Evolutionary conservation across 2,888 invertebrate genomes (phyloP), one percentile per base, ranked within the genome.

Genomic region (Cordylochernes scorpioides): DNA sequence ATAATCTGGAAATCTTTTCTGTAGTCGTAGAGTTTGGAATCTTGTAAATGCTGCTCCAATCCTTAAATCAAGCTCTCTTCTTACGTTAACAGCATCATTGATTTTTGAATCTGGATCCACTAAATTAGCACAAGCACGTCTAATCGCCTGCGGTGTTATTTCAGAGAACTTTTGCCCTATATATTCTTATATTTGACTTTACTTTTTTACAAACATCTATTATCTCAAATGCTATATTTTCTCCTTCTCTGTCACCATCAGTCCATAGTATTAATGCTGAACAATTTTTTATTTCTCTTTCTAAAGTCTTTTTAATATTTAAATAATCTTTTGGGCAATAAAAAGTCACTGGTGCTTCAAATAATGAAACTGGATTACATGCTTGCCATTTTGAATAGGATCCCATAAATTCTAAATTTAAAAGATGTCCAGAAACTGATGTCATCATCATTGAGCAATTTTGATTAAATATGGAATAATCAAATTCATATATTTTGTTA

Each of bases 181-280:
- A 49, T 3, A 60, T 48, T 28, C 41, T 38, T 24, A 58, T 40
- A 34, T 46, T 48, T 17, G 49, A 49, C 35, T 55, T 56, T 7
- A 53, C 54, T 32, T 65, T 67, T 35, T 60, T 63, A 49, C 94
- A 97, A 6, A 88, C 82, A 51, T 74, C 56, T 28, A 94, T 82
- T 17, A 97, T 68, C 62, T 97, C 94, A 61, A 68, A 91, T 1
- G 91, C 97, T 50, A 97, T 97, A 51, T 94, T 91, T 56, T 97
- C 94, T 17, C 94, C 94, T 61, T 97, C 97, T 55, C 97, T 67
- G 60, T 99, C 97, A 59, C 97, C 88, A 78, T 99, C 97, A 2
- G 97, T 99, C 97, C 97, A 97, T 43, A 99, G 75, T 12, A 99
- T 74, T 3, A 99, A 59, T 0, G 67, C 42, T 26, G 55, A 48